A percentile compares a stretch with the other conserved stretches of the same genome.
phyloP scores from a whole-genome alignment of 2,797 vertebrate genomes.

The Erithacus rubecula region DNA sequence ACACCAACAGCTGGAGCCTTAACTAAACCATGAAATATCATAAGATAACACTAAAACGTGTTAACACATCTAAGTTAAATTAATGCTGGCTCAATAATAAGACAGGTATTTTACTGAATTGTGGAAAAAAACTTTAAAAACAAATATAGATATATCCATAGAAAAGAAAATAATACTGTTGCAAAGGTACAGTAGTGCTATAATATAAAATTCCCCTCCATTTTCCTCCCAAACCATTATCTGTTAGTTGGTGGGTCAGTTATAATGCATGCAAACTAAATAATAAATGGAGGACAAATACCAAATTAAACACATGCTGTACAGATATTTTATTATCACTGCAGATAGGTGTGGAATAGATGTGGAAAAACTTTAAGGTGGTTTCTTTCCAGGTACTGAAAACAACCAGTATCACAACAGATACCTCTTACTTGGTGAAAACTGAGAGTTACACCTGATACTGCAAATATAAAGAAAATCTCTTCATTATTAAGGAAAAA shows the following conservation, averaged over 20 bases:
- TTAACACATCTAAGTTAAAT: neutral
- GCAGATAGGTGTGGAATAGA: neutral
- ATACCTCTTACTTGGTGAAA: neutral
- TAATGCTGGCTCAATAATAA: neutral
- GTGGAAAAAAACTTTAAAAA: neutral
- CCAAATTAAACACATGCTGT: neutral
- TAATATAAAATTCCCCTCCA: neutral
- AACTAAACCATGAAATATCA: neutral
- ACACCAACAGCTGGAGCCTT: neutral
- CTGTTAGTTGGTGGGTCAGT: neutral
- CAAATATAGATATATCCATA: neutral
- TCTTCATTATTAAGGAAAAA: neutral
- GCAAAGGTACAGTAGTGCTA: neutral
- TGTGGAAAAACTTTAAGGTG: neutral
- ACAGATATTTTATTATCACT: neutral
- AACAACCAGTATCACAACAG: neutral
- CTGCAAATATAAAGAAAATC: neutral
- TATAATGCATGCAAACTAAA: neutral
- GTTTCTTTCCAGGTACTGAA: neutral
- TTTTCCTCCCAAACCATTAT: neutral
- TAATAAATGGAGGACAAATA: neutral
- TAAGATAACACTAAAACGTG: neutral
- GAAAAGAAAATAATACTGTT: neutral
- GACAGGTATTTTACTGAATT: neutral
- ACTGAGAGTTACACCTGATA: neutral